phyloP scores from a whole-genome alignment of 2,888 invertebrate species.

The Copidosoma aretas region DNA sequence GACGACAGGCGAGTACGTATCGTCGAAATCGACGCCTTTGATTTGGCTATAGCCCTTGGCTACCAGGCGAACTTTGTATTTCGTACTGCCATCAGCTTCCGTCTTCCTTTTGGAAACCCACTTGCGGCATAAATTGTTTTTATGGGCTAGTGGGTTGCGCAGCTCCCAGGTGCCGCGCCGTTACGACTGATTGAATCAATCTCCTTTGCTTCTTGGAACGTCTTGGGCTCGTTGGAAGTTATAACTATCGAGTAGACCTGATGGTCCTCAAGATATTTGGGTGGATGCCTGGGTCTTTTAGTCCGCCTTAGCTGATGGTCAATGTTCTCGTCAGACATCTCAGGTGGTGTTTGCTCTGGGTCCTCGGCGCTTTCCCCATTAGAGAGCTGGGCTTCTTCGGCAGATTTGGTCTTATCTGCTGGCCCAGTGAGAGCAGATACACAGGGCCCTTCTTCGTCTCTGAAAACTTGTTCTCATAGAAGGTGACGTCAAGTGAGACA shows the following conservation, averaged over 20 bases:
- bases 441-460: not conserved
- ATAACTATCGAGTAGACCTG: not conserved
- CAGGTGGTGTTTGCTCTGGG: not conserved
- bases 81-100: not conserved
- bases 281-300: too few relatives aligned
- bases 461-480: not conserved
- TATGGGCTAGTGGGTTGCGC: not conserved
- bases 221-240: not conserved
- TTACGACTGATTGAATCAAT: conserved; percentile 6
- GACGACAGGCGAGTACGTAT: conserved; percentile 38
- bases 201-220: not conserved
- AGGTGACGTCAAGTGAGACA: not conserved
- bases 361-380: not conserved
- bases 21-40: conserved; percentile 25
- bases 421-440: not conserved
- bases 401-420: not conserved
- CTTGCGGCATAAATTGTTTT: not conserved
- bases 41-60: conserved; percentile 32
- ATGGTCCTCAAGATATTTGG: too few relatives aligned
- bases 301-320: too few relatives aligned
- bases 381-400: too few relatives aligned
- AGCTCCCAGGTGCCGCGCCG: conserved; percentile 14
- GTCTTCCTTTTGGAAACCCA: conserved; percentile 18
- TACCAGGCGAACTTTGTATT: conserved; percentile 32
- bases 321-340: not conserved